A percentile compares a stretch with the other conserved stretches of the same genome.
Conservation (phyloP, 2,888 invertebrate genomes). For the Mechanitis mazaeus region DNA sequence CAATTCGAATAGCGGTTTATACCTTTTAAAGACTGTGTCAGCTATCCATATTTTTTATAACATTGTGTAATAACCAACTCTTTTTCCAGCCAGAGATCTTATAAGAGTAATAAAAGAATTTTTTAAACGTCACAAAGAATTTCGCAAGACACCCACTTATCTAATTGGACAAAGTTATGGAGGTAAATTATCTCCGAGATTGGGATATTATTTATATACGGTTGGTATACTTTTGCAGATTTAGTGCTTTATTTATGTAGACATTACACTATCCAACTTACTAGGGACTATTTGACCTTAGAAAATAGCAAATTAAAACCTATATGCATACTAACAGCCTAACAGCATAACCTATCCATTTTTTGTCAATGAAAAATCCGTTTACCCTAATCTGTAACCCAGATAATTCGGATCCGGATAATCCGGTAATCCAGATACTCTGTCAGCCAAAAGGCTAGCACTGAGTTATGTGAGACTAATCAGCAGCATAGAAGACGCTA, state of each 20-base stretch:
- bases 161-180: slow-evolving; percentile 94
- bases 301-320: too few species aligned
- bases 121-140: slow-evolving; percentile 80
- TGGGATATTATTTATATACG: slow-evolving; percentile 56
- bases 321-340: too few species aligned
- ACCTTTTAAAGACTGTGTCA: not conserved
- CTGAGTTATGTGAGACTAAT: too few species aligned
- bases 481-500: too few species aligned
- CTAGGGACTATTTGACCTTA: too few species aligned
- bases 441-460: too few species aligned
- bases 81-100: slow-evolving; percentile 81
- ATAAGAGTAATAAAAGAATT: slow-evolving; percentile 82
- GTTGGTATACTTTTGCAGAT: slow-evolving; percentile 32
- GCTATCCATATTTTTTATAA: slow-evolving; percentile 9
- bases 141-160: slow-evolving; percentile 84
- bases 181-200: slow-evolving; percentile 86
- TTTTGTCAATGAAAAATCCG: too few species aligned
- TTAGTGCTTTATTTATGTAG: not conserved
- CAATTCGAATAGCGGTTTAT: not conserved
- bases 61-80: slow-evolving; percentile 17
- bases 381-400: too few species aligned
- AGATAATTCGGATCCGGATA: too few species aligned
- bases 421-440: too few species aligned
- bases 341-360: too few species aligned
- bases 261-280: too few species aligned